Evolutionary conservation across 1,140 invertebrate genomes (phyloP), one percentile per base, ranked within the genome.

Genomic region (Paracyclopina nana): DNA sequence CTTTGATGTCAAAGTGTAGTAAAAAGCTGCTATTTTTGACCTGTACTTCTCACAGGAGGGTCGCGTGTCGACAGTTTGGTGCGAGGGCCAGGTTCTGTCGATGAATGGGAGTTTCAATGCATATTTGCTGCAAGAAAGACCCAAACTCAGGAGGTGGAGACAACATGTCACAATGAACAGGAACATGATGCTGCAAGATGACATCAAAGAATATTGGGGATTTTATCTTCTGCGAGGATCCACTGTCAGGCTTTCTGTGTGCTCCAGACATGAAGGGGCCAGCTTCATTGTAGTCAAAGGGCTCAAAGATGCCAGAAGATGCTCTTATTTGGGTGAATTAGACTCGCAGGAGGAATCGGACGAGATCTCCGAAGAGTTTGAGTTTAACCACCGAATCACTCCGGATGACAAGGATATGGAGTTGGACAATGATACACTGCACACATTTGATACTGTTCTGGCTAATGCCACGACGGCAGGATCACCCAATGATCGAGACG

Each of bases 131-230:
- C 63, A 71, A 6, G 71, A 73, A 4, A 63, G 65, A 4, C 79
- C 79, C 0, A 60, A 66, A 53, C 59, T 77, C 5, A 64, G 70
- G 1, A 57, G 62, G 1, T 66, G 74, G 22, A 56, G 70, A 12
- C 67, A 72, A 12, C 70, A 68, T 0, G 67, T 80, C 4, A 68
- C 71, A 6, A 79, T 81, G 76, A 73, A 72, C 1, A 68, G 79
- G 42, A 67, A 77, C 53, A 58, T 81, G 45, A 64, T 70, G 11
- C 60, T 82, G n/a, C 72, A 77, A 49, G 79, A 82, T 57, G 79
- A 82, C 56, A 77, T 78, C 66, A 82, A 81, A 60, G 79, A 82
- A 60, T 82, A 81, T 59, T 82, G 79, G 79, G 79, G 79, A 6
- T 82, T 82, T 61, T 82, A 81, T 60, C 63, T 83, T n/a, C 63